Percentiles rank a stretch among this genome's conserved stretches.
These are phyloP conservation scores for Temnopleurus reevesii DNA, from an alignment of 53 echinoderm and acorn worm genomes.

Conservation along the genomic window DNA sequence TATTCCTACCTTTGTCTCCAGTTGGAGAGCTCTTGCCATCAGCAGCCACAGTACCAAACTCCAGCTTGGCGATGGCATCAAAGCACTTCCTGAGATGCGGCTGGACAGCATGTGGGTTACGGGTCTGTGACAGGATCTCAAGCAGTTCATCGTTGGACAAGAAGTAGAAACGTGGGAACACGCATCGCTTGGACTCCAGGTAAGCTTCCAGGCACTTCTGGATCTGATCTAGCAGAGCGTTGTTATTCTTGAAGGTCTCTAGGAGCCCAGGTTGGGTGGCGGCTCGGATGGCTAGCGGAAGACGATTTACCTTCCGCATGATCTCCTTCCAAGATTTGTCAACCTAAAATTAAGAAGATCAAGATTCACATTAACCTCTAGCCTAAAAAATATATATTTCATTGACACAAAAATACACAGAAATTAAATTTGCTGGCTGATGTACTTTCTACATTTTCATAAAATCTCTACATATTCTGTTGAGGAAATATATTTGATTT, in stretches of 20 bases:
- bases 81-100: conserved; percentile 98
- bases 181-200: conserved; percentile 90
- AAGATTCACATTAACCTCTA: too few relatives aligned
- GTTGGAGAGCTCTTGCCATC: conserved; percentile 93
- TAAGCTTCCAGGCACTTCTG: conserved; percentile 98
- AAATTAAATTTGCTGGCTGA: too few relatives aligned
- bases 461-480: too few relatives aligned
- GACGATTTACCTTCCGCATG: conserved; percentile 94
- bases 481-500: too few relatives aligned
- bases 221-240: conserved; percentile 93
- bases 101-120: conserved; percentile 98
- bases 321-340: conserved; percentile 99
- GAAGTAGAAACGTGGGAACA: conserved; percentile 99
- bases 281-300: conserved; percentile 86
- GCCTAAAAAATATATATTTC: too few relatives aligned
- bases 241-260: conserved; percentile 98
- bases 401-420: too few relatives aligned
- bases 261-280: conserved; percentile 90
- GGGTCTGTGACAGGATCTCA: conserved; percentile 98
- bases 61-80: conserved; percentile 90
- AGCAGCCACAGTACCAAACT: conserved; percentile 83
- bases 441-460: too few relatives aligned
- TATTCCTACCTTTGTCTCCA: conserved; percentile 69
- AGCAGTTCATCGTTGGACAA: conserved; percentile 98
- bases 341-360: conserved; percentile 50